These are phyloP conservation scores for Scaptomyza reducta DNA, from an alignment of 2,888 invertebrate species.

Conservation along the genomic window DNA sequence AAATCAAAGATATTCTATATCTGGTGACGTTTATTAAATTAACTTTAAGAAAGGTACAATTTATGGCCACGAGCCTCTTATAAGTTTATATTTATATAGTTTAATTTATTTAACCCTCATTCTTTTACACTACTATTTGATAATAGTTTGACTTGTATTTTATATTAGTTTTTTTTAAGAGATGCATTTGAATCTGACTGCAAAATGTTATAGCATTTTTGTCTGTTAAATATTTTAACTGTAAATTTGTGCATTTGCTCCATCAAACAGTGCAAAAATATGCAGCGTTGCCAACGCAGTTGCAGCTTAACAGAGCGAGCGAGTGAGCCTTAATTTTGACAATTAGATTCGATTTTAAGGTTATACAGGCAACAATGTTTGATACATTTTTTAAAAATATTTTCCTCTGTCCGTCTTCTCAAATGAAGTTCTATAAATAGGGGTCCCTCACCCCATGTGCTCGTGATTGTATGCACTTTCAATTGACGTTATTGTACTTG, in stretches of 20 bases:
- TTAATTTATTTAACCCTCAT: conserved; percentile 13
- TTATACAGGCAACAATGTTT: too few species aligned
- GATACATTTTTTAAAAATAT: too few species aligned
- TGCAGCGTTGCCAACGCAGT: neutral
- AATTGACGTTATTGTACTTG: conserved; percentile 25
- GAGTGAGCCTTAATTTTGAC: neutral
- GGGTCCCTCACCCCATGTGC: too few species aligned
- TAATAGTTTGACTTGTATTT: neutral
- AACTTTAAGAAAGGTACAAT: conserved; percentile 20
- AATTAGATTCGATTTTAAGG: too few species aligned
- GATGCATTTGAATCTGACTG: too few species aligned
- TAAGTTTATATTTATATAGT: neutral
- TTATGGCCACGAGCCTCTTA: neutral
- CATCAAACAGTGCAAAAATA: too few species aligned
- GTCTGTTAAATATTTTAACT: neutral
- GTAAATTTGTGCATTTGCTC: too few species aligned
- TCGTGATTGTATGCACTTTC: neutral
- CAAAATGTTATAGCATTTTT: neutral
- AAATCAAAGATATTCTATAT: conserved; percentile 22
- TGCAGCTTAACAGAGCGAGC: neutral
- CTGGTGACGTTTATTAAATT: conserved; percentile 21
- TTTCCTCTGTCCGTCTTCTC: neutral
- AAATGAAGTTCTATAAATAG: neutral
- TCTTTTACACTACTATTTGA: neutral
- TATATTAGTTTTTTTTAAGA: neutral